A percentile compares a stretch with the other conserved stretches of the same genome.
Conservation (phyloP, 2,797 vertebrate genomes). For the Distichodus sexfasciatus region DNA sequence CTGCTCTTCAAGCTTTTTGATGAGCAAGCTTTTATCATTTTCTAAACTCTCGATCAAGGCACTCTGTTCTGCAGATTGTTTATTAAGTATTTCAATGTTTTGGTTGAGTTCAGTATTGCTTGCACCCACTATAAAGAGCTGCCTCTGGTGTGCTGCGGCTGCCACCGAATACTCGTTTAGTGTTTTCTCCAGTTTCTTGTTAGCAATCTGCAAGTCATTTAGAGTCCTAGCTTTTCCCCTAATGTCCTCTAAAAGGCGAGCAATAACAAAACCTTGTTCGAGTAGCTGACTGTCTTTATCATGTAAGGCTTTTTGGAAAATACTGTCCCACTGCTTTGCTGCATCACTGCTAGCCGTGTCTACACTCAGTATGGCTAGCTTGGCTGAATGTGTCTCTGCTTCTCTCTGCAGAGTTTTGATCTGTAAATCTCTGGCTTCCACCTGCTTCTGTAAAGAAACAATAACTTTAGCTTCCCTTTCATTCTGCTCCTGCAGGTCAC, state of each 20-base stretch:
- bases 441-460: constrained; percentile 61
- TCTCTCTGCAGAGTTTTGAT: constrained; percentile 72
- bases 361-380: constrained; percentile 70
- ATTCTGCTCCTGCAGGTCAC: constrained; percentile 65
- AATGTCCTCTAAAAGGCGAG: constrained; percentile 72
- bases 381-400: constrained; percentile 67
- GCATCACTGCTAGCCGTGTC: constrained; percentile 67
- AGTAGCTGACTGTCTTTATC: constrained; percentile 81
- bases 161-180: constrained; percentile 73
- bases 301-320: constrained; percentile 75
- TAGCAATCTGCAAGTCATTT: constrained; percentile 67
- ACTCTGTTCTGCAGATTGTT: constrained; percentile 66
- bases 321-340: constrained; percentile 69
- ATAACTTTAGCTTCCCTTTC: constrained; percentile 56
- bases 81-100: constrained; percentile 62
- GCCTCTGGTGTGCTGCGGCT: constrained; percentile 68
- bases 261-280: constrained; percentile 73
- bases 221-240: constrained; percentile 67
- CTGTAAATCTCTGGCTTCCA: constrained; percentile 66
- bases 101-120: constrained; percentile 70
- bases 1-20: constrained; percentile 64
- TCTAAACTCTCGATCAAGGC: constrained; percentile 64
- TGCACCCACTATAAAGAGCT: constrained; percentile 73
- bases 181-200: constrained; percentile 67
- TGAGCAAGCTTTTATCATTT: constrained; percentile 67